Conservation (phyloP, 2,888 invertebrate genomes). For the Hemicrepidius hirtus region DNA sequence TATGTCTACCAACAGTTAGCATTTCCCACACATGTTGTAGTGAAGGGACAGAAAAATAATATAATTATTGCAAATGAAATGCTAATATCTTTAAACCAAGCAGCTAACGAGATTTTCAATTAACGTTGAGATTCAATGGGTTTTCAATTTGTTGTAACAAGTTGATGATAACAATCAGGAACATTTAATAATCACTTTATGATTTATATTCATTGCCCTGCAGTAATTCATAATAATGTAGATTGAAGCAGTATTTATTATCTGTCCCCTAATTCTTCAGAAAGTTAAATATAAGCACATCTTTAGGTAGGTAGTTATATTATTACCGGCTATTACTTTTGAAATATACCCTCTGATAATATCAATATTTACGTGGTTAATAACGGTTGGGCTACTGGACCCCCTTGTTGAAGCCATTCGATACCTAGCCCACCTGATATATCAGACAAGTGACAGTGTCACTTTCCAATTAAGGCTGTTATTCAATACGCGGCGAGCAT, state of each 20-base stretch:
- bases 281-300: conserved; percentile 41
- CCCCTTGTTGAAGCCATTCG: conserved; percentile 33
- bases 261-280: conserved; percentile 13
- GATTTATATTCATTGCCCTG: conserved; percentile 8
- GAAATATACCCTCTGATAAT: conserved; percentile 41
- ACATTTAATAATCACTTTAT: not conserved
- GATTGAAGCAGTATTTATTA: not conserved
- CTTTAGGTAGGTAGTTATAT: conserved; percentile 27
- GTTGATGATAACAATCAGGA: too few relatives aligned
- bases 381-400: conserved; percentile 30
- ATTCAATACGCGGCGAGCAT: conserved; percentile 48
- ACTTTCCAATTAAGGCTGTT: conserved; percentile 50
- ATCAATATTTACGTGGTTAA: conserved; percentile 50
- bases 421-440: conserved; percentile 40
- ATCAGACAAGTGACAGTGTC: conserved; percentile 41
- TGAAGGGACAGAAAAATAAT: too few relatives aligned
- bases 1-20: too few relatives aligned
- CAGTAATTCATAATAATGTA: conserved; percentile 6
- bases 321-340: conserved; percentile 46
- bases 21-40: too few relatives aligned
- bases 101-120: too few relatives aligned
- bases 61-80: too few relatives aligned
- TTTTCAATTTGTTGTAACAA: too few relatives aligned
- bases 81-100: too few relatives aligned
- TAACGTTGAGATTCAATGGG: too few relatives aligned